Conservation (phyloP, 2,888 invertebrate genomes). For the Campaea margaritaria region DNA sequence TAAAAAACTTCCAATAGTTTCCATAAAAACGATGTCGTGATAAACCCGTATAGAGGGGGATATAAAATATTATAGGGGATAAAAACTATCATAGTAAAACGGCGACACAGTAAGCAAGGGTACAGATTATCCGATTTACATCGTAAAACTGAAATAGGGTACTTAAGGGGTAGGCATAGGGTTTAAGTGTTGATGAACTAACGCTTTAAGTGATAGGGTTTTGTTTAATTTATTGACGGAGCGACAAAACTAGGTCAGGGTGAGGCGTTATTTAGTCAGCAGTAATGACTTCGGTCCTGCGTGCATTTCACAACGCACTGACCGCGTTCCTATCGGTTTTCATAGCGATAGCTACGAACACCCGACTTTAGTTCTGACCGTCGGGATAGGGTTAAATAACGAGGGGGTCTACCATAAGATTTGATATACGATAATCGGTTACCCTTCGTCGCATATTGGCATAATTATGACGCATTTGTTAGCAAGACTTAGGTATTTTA, state of each 20-base stretch:
- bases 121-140: constrained; percentile 25
- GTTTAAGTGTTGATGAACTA: constrained; percentile 22
- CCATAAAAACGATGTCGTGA: constrained; percentile 16
- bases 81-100: constrained; percentile 22
- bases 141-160: constrained; percentile 23
- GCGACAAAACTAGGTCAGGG: constrained; percentile 1
- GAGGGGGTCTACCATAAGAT: too few relatives aligned
- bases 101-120: constrained; percentile 17
- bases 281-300: too few relatives aligned
- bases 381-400: too few relatives aligned
- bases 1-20: constrained; percentile 1
- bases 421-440: too few relatives aligned
- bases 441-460: too few relatives aligned
- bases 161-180: constrained; percentile 13
- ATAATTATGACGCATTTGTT: too few relatives aligned
- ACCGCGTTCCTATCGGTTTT: too few relatives aligned
- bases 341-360: too few relatives aligned
- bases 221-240: constrained; percentile 14
- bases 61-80: constrained; percentile 28
- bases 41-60: constrained; percentile 7
- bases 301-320: too few relatives aligned
- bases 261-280: too few relatives aligned
- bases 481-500: too few relatives aligned
- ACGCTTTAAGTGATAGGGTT: constrained; percentile 15
- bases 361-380: too few relatives aligned